Base-by-base conservation (phyloP, 2,113 vertebrate species). In the Pollimyrus isidori region DNA sequence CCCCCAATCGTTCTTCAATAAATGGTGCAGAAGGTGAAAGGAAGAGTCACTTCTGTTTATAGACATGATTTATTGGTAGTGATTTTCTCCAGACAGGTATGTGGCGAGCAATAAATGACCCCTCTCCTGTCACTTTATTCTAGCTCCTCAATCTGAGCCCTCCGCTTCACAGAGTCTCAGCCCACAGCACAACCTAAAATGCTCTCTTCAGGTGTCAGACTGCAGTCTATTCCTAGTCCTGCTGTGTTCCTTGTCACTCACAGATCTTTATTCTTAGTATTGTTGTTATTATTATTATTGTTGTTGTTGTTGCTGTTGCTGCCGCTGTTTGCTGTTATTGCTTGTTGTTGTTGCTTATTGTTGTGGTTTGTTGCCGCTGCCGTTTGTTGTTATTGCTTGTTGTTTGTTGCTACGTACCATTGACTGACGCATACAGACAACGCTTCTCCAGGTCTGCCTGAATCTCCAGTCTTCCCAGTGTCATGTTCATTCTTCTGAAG, bases 41-140 rank as follows among this genome's bases (percentile, higher is more conserved):
- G 82, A 85, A 85, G 23, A 85, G 19, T 49, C 23, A n/a, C 82
- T 85, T 46, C 45, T 48, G 45, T 85, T 85, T 85, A 49, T n/a
- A 85, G 82, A 45, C 45, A n/a, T 85, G 82, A 85, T 85, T 85
- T 85, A 85, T 85, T n/a, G 45, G 39, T 23, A 84, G 45, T 48
- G 45, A 84, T 84, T 84, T 84, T 48, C 82, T 84, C 7, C 45
- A 84, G 45, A 46, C 80, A 83, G 80, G 80, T 83, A 21, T 83
- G 80, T 45, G 80, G 80, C 80, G 5, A 83, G 42, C 80, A 83
- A 46, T 42, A 83, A 83, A 83, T 83, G 80, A 83, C 80, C 80
- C 42, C 42, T 4, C 65, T 73, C 42, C 42, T 83, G 19, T 83
- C 4, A 83, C 35, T 42, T 46, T 42, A 83, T 83, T 46, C 80